Conservation (phyloP, 2,797 vertebrate species). For the Betta splendens region DNA sequence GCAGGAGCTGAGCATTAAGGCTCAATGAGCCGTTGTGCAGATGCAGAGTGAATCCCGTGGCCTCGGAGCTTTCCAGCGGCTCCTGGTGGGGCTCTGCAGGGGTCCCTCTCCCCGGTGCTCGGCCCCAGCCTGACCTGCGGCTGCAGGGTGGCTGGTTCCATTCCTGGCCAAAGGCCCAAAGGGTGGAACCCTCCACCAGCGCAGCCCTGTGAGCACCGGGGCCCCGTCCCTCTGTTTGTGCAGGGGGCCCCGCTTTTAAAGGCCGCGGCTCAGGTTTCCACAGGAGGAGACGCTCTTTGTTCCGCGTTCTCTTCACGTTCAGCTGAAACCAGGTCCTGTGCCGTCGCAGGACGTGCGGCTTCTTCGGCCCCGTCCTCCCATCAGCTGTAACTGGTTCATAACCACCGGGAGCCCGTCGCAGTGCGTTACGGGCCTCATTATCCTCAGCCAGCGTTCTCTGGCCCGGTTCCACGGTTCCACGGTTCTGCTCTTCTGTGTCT, state of each 20-base stretch:
- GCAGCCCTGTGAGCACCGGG: too few relatives aligned
- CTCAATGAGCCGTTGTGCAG: constrained; percentile 72
- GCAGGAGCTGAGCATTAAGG: constrained; percentile 51
- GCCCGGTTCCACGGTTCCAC: too few relatives aligned
- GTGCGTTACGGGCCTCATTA: constrained; percentile 75
- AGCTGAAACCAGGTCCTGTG: background rate
- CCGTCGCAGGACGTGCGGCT: constrained; percentile 13
- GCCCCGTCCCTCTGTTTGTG: constrained; percentile 36
- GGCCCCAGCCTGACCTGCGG: too few relatives aligned
- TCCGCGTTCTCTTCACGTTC: too few relatives aligned
- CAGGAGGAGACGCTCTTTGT: constrained; percentile 29
- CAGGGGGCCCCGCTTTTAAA: constrained; percentile 36
- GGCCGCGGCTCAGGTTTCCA: constrained; percentile 56
- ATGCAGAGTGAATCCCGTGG: constrained; percentile 48
- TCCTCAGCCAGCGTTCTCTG: too few relatives aligned
- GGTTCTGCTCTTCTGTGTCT: too few relatives aligned
- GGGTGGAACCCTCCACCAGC: too few relatives aligned
- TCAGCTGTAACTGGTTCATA: constrained; percentile 75
- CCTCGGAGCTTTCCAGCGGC: constrained; percentile 55
- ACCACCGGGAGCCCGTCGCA: constrained; percentile 64
- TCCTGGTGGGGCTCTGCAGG: constrained; percentile 48
- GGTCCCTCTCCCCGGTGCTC: constrained; percentile 41
- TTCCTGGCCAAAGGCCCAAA: too few relatives aligned
- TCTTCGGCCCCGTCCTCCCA: constrained; percentile 55
- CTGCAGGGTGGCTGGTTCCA: too few relatives aligned